Evolutionary conservation across 1,140 invertebrate species (phyloP).

Genomic region (Drosophila ficusphila): DNA sequence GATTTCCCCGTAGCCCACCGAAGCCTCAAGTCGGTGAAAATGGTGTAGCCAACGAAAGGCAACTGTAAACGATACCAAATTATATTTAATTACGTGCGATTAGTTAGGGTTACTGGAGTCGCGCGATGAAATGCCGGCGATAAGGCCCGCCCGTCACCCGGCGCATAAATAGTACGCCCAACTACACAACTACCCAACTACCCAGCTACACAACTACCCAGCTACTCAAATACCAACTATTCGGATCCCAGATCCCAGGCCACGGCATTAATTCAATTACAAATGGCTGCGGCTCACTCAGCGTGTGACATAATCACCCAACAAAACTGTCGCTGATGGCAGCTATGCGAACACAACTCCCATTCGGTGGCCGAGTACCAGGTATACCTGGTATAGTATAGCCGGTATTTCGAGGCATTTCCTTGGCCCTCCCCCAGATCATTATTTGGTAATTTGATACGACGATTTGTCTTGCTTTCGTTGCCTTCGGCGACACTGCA

Average conservation of each 20-base stretch:
- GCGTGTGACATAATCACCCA: slow-evolving; percentile 77
- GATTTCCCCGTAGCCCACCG: slow-evolving; percentile 24
- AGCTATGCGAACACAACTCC: background rate
- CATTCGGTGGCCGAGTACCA: slow-evolving; percentile 5
- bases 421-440: slow-evolving; percentile 28
- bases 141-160: slow-evolving; percentile 71
- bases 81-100: slow-evolving; percentile 84
- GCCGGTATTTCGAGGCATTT: slow-evolving; percentile 17
- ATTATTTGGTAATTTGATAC: slow-evolving; percentile 83
- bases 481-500: slow-evolving; percentile 64
- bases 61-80: slow-evolving; percentile 83
- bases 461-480: slow-evolving; percentile 79
- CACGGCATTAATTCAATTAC: slow-evolving; percentile 78
- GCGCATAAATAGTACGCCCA: slow-evolving; percentile 49
- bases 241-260: slow-evolving; percentile 24
- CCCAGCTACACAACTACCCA: slow-evolving; percentile 7
- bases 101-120: slow-evolving; percentile 83
- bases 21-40: slow-evolving; percentile 19
- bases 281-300: slow-evolving; percentile 63
- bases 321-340: slow-evolving; percentile 26
- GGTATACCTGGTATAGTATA: slow-evolving; percentile 12
- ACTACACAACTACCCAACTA: slow-evolving; percentile 10
- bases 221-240: too few species aligned
- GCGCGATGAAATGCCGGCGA: slow-evolving; percentile 76
- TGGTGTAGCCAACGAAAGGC: slow-evolving; percentile 54